Evolutionary conservation across 2,888 invertebrate genomes (phyloP), one percentile per base, ranked within the genome.

Genomic region (Hirtodrosophila cameraria): DNA sequence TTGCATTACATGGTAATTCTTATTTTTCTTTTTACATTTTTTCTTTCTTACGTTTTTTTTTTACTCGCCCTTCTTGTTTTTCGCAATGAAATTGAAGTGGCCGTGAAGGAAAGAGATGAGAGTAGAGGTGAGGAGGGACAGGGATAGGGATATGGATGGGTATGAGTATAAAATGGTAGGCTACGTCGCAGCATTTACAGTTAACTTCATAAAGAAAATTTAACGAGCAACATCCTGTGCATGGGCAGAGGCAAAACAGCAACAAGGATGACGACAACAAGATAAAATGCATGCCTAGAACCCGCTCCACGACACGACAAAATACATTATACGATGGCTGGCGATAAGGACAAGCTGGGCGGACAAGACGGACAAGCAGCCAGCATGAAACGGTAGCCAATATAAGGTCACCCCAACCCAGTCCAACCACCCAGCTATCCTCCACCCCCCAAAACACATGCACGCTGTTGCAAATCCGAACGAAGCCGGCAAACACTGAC

Each of bases 151-250:
- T 27, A 6, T 8, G 52, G 49, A 4, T n/a, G 36, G 25, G 31
- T 12, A 48, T 6, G 33, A 20, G 13, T 13, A 25, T 31, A 15
- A 13, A 42, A 30, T 38, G 55, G 65, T 42, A 59, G 57, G 59
- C 67, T 55, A 71, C 71, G 54, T 82, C 54, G 75, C 68, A 75
- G 86, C 86, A 80, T 85, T 85, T 80, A 85, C 83, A 80, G 86
- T 85, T 80, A 85, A 80, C 80, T 80, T 85, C 80, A 80, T 80
- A 80, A 80, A 80, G 80, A 80, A 80, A 80, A 85, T 80, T 80
- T 80, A 80, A 85, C 80, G 83, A 80, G 80, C 80, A 82, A 85
- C 86, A 80, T 80, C 80, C 80, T 80, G 80, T 75, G 73, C 86
- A 75, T 55, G 62, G 75, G 62, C 58, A 36, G 28, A 27, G 50